Conservation (phyloP, 2,888 invertebrate genomes). For the Campoplex capitator region DNA sequence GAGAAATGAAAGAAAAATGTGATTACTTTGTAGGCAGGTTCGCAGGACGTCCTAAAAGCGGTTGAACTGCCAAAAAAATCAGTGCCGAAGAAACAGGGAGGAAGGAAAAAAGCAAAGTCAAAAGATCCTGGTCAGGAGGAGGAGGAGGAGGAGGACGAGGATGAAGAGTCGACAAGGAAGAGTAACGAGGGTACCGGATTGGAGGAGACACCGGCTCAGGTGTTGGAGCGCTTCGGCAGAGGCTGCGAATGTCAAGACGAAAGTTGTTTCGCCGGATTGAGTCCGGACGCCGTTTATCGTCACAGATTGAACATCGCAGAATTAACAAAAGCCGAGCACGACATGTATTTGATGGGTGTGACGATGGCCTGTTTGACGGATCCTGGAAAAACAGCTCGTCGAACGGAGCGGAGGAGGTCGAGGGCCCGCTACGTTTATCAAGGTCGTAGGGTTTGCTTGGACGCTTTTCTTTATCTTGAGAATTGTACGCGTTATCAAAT, state of each 20-base stretch:
- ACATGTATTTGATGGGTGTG: constrained; percentile 94
- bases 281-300: constrained; percentile 90
- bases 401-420: constrained; percentile 90
- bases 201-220: constrained; percentile 90
- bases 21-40: not conserved
- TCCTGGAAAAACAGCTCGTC: constrained; percentile 89
- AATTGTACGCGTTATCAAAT: constrained; percentile 93
- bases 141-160: constrained; percentile 85
- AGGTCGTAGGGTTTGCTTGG: constrained; percentile 91
- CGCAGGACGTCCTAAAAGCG: not conserved
- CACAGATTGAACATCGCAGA: constrained; percentile 92
- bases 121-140: constrained; percentile 86
- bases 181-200: constrained; percentile 88
- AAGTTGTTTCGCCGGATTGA: constrained; percentile 91
- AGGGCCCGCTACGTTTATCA: constrained; percentile 92
- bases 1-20: not conserved
- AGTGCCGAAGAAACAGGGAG: not conserved
- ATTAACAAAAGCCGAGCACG: constrained; percentile 92
- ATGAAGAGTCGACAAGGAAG: constrained; percentile 84
- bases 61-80: not conserved
- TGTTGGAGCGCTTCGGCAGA: constrained; percentile 88
- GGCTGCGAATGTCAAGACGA: constrained; percentile 92
- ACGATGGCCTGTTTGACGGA: constrained; percentile 93
- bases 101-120: constrained; percentile 73
- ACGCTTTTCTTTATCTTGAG: constrained; percentile 92